These are phyloP conservation scores for Lepidurus apus DNA, from an alignment of 1,140 invertebrate genomes.

Conservation along the genomic window DNA sequence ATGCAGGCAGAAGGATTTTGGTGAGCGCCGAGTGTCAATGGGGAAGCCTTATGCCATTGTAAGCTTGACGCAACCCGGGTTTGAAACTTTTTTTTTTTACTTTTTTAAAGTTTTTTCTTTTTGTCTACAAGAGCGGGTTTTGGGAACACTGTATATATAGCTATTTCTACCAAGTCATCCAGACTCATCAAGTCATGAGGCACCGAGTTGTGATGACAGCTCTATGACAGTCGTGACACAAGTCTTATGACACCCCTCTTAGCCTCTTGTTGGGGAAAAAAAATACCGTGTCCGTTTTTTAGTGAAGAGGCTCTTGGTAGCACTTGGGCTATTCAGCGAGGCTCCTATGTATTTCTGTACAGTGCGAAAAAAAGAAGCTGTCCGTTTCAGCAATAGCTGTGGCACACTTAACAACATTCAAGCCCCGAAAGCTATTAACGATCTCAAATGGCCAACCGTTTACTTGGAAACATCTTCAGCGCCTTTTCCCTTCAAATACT, in stretches of 20 bases:
- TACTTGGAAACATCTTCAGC: neutral
- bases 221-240: constrained; percentile 21
- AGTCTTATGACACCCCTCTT: constrained; percentile 21
- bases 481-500: neutral
- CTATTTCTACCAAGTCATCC: constrained; percentile 17
- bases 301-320: constrained; percentile 18
- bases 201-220: constrained; percentile 16
- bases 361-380: neutral
- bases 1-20: constrained; percentile 15
- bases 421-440: neutral
- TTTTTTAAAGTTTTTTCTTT: neutral
- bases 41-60: neutral
- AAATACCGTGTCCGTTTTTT: neutral
- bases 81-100: neutral
- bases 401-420: neutral
- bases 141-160: neutral
- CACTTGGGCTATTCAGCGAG: constrained; percentile 5
- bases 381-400: neutral
- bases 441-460: neutral
- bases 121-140: neutral
- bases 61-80: neutral
- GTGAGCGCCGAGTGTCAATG: constrained; percentile 3
- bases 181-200: constrained; percentile 21
- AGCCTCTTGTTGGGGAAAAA: constrained; percentile 18
- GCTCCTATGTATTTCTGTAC: neutral